Percentiles rank a stretch among this genome's conserved stretches.
Evolutionary conservation across 2,888 invertebrate species (phyloP).

Genomic region (Coenonympha glycerion): DNA sequence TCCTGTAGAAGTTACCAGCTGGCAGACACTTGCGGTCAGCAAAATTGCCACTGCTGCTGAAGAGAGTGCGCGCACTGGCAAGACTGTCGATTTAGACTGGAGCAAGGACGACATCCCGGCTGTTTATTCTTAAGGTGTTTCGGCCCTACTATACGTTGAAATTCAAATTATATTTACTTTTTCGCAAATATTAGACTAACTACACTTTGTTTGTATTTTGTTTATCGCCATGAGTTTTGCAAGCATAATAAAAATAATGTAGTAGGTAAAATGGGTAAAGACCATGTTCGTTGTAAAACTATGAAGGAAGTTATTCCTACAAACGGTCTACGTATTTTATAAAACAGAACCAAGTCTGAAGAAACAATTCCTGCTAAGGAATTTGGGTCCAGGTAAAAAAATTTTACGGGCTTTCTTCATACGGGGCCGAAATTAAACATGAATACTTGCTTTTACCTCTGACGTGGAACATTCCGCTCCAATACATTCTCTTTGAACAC

Average conservation of each 20-base stretch:
- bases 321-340: background rate
- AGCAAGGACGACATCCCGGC: conserved; percentile 56
- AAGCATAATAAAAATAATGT: too few species aligned
- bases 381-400: conserved; percentile 60
- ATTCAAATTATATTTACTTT: too few species aligned
- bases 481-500: conserved; percentile 70
- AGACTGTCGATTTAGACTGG: conserved; percentile 72
- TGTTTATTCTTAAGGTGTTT: conserved; percentile 44
- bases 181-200: too few species aligned
- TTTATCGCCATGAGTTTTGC: too few species aligned
- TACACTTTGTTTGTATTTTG: too few species aligned
- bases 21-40: conserved; percentile 74
- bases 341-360: conserved; percentile 2
- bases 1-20: conserved; percentile 55
- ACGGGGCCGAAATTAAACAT: conserved; percentile 68
- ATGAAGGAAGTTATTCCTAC: too few species aligned
- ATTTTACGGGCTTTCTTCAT: conserved; percentile 58
- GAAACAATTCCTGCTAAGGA: conserved; percentile 46
- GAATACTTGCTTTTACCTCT: conserved; percentile 72
- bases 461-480: conserved; percentile 70
- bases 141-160: too few species aligned
- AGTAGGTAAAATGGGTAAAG: too few species aligned
- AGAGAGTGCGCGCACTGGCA: conserved; percentile 71
- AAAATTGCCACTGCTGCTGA: conserved; percentile 77
- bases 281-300: too few species aligned